Percentiles rank a stretch among this genome's conserved stretches.
Evolutionary conservation across 1,140 invertebrate genomes (phyloP).

Genomic region (Lerema accius): DNA sequence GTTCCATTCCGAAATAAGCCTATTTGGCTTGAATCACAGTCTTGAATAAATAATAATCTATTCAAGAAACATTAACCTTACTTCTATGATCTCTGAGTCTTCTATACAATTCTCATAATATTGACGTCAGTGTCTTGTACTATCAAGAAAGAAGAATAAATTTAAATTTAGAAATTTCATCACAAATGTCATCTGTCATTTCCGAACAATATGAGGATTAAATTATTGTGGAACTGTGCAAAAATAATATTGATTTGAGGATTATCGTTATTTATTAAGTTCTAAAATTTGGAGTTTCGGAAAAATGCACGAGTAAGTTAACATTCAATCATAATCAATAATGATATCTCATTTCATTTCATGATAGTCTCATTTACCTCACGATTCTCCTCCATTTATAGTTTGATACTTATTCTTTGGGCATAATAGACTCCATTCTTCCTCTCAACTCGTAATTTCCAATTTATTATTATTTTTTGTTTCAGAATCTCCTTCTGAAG

Average conservation of each 20-base stretch:
- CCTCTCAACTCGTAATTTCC: slow-evolving; percentile 39
- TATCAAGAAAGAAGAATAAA: slow-evolving; percentile 39
- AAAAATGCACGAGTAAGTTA: slow-evolving; percentile 1
- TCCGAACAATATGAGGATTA: slow-evolving; percentile 57
- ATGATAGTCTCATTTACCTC: no score
- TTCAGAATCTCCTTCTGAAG: slow-evolving; percentile 42
- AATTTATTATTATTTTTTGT: slow-evolving; percentile 46
- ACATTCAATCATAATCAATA: background rate
- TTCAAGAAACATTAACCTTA: no score
- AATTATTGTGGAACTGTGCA: slow-evolving; percentile 72
- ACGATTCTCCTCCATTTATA: no score
- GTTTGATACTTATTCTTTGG: background rate
- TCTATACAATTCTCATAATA: no score
- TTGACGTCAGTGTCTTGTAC: no score
- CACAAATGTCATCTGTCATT: slow-evolving; percentile 32
- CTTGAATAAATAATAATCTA: no score
- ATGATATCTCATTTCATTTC: background rate
- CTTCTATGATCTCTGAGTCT: no score
- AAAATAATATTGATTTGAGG: slow-evolving; percentile 43
- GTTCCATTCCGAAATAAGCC: no score
- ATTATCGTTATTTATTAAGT: no score
- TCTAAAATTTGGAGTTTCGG: background rate
- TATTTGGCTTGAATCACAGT: no score
- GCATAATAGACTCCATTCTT: slow-evolving; percentile 9
- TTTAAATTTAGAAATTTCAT: slow-evolving; percentile 60